phyloP scores from a whole-genome alignment of 2,797 vertebrate species.

The Eurystomus glaucurus region DNA sequence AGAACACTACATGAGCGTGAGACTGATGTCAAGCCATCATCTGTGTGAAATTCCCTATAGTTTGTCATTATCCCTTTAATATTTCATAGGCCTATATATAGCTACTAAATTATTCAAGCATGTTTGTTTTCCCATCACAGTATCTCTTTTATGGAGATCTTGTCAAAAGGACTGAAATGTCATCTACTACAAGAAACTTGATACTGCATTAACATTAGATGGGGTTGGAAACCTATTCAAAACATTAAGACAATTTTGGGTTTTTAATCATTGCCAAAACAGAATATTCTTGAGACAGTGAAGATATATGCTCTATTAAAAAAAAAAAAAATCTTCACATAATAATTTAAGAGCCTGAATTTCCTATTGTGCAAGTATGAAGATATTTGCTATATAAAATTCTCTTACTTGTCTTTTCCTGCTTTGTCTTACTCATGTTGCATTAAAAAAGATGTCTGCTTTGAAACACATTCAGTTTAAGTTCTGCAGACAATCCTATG shows the following conservation, averaged over 20 bases:
- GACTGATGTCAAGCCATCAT: neutral
- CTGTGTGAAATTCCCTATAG: slow-evolving; percentile 31
- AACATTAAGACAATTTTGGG: neutral
- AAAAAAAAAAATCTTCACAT: neutral
- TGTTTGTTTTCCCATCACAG: slow-evolving; percentile 33
- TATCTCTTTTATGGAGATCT: slow-evolving; percentile 46
- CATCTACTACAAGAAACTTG: slow-evolving; percentile 1
- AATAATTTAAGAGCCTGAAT: neutral
- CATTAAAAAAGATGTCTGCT: neutral
- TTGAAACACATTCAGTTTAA: neutral
- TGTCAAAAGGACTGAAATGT: slow-evolving; percentile 51
- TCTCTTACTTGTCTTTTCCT: neutral
- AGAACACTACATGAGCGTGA: neutral
- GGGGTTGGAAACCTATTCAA: neutral
- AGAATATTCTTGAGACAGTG: neutral
- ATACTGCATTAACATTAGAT: slow-evolving; percentile 20
- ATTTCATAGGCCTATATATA: slow-evolving; percentile 74
- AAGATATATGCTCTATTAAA: neutral
- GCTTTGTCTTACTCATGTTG: neutral
- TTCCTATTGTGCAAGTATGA: neutral
- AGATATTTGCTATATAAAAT: neutral
- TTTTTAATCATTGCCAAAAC: neutral
- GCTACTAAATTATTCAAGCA: slow-evolving; percentile 75
- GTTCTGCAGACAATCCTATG: neutral
- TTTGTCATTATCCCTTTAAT: slow-evolving; percentile 59